Conservation (phyloP, 2,113 vertebrate genomes). For the Spilogale gracilis region DNA sequence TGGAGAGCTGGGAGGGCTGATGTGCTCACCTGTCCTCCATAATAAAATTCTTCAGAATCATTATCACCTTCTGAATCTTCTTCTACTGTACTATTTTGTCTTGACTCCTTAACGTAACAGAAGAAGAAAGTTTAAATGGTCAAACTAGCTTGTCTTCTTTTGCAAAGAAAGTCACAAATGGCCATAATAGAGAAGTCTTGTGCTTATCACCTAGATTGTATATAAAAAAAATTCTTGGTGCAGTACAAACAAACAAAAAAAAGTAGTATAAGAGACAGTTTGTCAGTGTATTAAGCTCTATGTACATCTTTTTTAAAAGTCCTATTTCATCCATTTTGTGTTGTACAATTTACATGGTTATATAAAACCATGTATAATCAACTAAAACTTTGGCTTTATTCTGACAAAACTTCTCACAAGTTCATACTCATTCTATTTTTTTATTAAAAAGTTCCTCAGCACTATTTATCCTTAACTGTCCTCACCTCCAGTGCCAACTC, state of each 20-base stretch:
- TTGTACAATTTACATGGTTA: background rate
- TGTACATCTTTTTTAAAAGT: background rate
- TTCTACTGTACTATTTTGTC: constrained; percentile 92
- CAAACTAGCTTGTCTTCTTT: background rate
- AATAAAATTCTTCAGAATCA: constrained; percentile 96
- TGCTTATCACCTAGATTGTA: background rate
- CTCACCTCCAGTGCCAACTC: constrained; percentile 35
- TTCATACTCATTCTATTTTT: constrained; percentile 4
- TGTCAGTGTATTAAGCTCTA: background rate
- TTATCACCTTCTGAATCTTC: constrained; percentile 96
- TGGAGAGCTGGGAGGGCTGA: background rate
- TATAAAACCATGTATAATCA: background rate
- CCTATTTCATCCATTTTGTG: background rate
- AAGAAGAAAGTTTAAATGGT: background rate
- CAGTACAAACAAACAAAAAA: background rate
- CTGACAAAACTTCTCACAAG: background rate
- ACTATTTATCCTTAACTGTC: constrained; percentile 13
- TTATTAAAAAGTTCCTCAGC: constrained; percentile 30
- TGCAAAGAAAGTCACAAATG: background rate
- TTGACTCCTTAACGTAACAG: constrained; percentile 87
- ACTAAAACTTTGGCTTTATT: background rate
- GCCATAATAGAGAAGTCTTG: background rate
- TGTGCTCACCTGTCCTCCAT: constrained; percentile 92
- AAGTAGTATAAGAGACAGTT: background rate
- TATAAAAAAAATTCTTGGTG: background rate